These are phyloP conservation scores for Calephelis perditalis DNA, from an alignment of 2,888 invertebrate species.

Conservation along the genomic window DNA sequence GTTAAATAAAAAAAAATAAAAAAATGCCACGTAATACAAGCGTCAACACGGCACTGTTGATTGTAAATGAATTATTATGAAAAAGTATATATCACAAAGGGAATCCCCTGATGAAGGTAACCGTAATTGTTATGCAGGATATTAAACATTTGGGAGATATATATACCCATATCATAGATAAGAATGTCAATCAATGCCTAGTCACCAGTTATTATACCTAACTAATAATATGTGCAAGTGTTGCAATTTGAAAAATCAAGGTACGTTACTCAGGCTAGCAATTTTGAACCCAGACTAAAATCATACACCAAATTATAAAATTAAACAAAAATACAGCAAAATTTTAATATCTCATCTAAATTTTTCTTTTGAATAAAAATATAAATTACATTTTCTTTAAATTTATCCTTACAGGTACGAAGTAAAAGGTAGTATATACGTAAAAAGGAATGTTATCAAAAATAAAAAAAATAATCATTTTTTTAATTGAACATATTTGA, in stretches of 20 bases:
- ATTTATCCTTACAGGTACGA: too few relatives aligned
- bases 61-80: not conserved
- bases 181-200: conserved; percentile 2
- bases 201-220: not conserved
- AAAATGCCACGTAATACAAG: not conserved
- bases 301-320: too few relatives aligned
- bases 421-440: too few relatives aligned
- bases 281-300: too few relatives aligned
- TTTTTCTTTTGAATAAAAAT: too few relatives aligned
- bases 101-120: conserved; percentile 10
- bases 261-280: not conserved
- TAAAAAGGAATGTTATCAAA: too few relatives aligned
- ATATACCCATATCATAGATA: conserved; percentile 7
- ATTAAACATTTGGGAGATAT: conserved; percentile 5
- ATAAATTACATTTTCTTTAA: too few relatives aligned
- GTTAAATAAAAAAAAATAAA: not conserved
- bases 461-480: too few relatives aligned
- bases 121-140: not conserved
- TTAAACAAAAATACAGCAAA: too few relatives aligned
- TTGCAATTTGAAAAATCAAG: not conserved
- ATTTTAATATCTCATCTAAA: too few relatives aligned
- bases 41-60: not conserved
- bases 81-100: not conserved
- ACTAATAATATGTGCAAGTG: not conserved
- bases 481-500: too few relatives aligned